Percentiles rank a stretch among this genome's conserved stretches.
These are phyloP conservation scores for Argyresthia goedartella DNA, from an alignment of 2,888 invertebrate genomes.

Conservation along the genomic window DNA sequence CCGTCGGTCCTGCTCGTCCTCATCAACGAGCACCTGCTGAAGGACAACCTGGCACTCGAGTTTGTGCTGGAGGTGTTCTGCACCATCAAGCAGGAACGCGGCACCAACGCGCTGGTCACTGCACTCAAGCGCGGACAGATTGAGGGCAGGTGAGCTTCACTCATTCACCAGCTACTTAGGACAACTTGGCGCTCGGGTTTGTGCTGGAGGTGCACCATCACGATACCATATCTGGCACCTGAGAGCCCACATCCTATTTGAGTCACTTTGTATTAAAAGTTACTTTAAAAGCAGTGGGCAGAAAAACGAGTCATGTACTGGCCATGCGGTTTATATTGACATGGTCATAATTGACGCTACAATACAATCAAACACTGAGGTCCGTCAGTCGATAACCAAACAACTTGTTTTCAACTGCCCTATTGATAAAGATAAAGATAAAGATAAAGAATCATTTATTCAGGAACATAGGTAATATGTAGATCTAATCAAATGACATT, in stretches of 20 bases:
- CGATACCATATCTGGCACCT: constrained; percentile 69
- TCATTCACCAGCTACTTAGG: constrained; percentile 93
- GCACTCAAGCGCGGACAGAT: constrained; percentile 90
- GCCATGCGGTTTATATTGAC: constrained; percentile 30
- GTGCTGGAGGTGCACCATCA: constrained; percentile 89
- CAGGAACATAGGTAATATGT: too few relatives aligned
- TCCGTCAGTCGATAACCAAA: neutral
- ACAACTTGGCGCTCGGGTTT: constrained; percentile 95
- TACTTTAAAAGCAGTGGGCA: constrained; percentile 19
- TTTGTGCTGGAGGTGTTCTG: constrained; percentile 94
- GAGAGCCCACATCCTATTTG: neutral
- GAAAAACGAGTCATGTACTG: constrained; percentile 48
- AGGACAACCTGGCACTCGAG: constrained; percentile 94
- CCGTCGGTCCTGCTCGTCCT: constrained; percentile 89
- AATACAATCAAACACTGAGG: constrained; percentile 11
- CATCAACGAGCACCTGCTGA: constrained; percentile 93
- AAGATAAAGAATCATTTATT: too few relatives aligned
- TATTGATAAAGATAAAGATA: too few relatives aligned
- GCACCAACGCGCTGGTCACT: constrained; percentile 86
- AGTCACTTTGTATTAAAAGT: neutral
- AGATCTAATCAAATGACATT: too few relatives aligned
- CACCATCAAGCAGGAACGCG: constrained; percentile 92
- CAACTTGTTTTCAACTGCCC: neutral
- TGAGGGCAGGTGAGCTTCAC: constrained; percentile 68
- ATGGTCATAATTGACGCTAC: constrained; percentile 52